Percentiles rank a stretch among this genome's conserved stretches.
Conservation (phyloP, 2,113 vertebrate species). For the Columba livia region DNA sequence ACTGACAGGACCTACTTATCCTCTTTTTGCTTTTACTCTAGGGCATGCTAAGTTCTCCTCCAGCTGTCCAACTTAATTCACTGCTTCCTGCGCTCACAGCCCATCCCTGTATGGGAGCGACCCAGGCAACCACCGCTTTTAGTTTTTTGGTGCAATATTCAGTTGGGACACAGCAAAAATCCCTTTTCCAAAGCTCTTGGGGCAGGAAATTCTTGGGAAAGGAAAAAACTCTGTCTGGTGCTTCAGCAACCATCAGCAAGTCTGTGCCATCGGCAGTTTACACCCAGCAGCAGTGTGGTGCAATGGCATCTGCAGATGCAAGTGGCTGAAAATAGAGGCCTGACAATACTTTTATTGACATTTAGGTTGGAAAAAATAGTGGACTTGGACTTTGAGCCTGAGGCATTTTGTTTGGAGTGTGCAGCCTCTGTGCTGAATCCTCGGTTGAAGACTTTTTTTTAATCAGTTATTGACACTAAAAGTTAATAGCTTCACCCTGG, state of each 20-base stretch:
- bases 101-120: neutral
- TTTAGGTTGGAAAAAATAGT: conserved; percentile 36
- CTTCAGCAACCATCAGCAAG: neutral
- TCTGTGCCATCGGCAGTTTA: neutral
- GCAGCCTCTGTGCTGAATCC: conserved; percentile 1
- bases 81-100: conserved; percentile 35
- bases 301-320: neutral
- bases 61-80: conserved; percentile 47
- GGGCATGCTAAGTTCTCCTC: conserved; percentile 13
- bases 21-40: neutral
- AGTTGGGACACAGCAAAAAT: neutral
- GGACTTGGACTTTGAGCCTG: neutral
- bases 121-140: neutral
- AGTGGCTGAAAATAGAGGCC: conserved; percentile 1
- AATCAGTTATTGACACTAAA: conserved; percentile 52
- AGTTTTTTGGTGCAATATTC: neutral
- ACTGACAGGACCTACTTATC: neutral
- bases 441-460: neutral
- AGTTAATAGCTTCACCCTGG: neutral
- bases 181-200: neutral
- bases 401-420: neutral
- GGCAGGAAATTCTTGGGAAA: neutral
- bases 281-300: neutral
- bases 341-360: conserved; percentile 58
- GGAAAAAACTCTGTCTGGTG: neutral